Evolutionary conservation across 2,888 invertebrate species (phyloP).

Genomic region (Eurois occulta): DNA sequence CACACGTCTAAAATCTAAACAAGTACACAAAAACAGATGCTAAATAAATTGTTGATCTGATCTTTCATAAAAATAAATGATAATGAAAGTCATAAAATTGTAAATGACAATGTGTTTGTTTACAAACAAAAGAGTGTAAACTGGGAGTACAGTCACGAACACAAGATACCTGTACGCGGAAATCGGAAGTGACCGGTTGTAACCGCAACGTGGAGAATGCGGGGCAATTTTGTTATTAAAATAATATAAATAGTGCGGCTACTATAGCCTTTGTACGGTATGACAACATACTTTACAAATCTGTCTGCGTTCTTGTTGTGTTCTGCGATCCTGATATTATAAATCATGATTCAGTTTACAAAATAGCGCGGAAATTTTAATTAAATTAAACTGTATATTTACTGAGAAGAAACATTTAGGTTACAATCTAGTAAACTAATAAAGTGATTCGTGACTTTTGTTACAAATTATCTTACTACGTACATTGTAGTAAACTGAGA

Average conservation of each 20-base stretch:
- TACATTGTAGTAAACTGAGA: no score
- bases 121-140: slow-evolving; percentile 16
- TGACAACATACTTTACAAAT: slow-evolving; percentile 27
- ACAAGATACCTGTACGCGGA: slow-evolving; percentile 51
- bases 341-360: neutral
- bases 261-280: slow-evolving; percentile 11
- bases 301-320: slow-evolving; percentile 20
- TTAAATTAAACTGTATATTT: neutral
- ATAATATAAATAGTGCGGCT: slow-evolving; percentile 44
- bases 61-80: no score
- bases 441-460: neutral
- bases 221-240: slow-evolving; percentile 42
- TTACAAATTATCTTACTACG: neutral
- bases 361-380: neutral
- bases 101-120: slow-evolving; percentile 17
- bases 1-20: neutral
- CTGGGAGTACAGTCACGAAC: slow-evolving; percentile 39
- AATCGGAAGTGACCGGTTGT: slow-evolving; percentile 57
- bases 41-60: neutral
- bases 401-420: neutral
- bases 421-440: neutral
- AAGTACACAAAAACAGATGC: neutral
- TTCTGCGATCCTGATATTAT: slow-evolving; percentile 9
- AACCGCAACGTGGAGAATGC: slow-evolving; percentile 40
- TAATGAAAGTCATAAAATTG: neutral